Evolutionary conservation across 2,113 vertebrate genomes (phyloP), one percentile per base, ranked within the genome.

Genomic region (Phalacrocorax brasilianus): DNA sequence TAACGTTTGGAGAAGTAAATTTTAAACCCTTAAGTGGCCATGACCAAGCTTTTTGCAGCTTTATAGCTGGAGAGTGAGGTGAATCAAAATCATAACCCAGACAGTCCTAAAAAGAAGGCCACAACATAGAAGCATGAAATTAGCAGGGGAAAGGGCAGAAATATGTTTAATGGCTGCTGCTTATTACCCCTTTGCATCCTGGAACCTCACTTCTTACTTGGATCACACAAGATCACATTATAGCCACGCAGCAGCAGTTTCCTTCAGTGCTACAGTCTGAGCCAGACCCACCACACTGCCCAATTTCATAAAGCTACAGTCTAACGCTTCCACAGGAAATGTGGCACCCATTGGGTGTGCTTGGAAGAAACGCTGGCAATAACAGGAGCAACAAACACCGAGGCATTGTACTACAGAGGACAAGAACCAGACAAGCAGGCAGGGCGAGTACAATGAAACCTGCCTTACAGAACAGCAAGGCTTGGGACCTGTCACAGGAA

Each of bases 361-460:
- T 38, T 22, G n/a, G 28, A 76, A 74, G 70, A 68, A 59, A 77
- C 27, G 59, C n/a, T 7, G 4, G 40, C 40, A 79, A 49, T 68
- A 92, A 22, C 32, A 42, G 0, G 0, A 74, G 23, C 26, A 87
- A 52, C 53, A 33, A 63, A 35, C 44, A 67, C 4, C 0, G 0
- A 42, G 40, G 9, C 18, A 22, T 4, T 52, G 49, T 16, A 17
- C 21, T 28, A 14, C 38, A 55, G 58, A 78, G 40, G 33, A 52
- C 70, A 83, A 56, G 71, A 95, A 95, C 94, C 40, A 85, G 93
- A 71, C 28, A 56, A 93, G 72, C 95, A 88, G 71, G 93, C 68
- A 85, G 45, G 71, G 61, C 5, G 3, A 73, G 90, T 9, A 55
- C 65, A 58, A 12, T 3, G 28, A 84, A 71, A 45, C 32, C 42